Conservation (phyloP, 2,113 vertebrate species). For the Herpailurus yagouaroundi region DNA sequence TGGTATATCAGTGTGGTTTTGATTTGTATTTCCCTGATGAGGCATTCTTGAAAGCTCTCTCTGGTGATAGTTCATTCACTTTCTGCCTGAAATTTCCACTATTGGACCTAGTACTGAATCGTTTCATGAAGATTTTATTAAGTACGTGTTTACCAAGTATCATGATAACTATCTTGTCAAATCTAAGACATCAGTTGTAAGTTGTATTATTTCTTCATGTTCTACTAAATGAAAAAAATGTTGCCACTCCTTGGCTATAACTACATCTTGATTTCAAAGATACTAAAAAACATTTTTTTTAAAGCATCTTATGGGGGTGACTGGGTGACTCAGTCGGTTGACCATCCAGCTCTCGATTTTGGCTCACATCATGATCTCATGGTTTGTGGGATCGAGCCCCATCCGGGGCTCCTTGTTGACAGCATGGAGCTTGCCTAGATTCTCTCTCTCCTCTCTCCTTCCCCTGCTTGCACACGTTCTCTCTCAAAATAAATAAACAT, state of each 20-base stretch:
- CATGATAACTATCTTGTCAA: background rate
- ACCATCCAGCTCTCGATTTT: too few species aligned
- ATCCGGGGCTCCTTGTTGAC: too few species aligned
- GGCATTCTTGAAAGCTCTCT: background rate
- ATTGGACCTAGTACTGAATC: background rate
- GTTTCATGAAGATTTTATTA: conserved; percentile 32
- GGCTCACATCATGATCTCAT: too few species aligned
- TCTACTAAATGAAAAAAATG: conserved; percentile 6
- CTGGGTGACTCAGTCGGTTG: too few species aligned
- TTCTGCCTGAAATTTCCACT: conserved; percentile 33
- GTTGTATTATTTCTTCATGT: background rate
- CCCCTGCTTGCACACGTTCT: too few species aligned
- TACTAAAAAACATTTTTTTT: background rate
- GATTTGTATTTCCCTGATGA: too few species aligned
- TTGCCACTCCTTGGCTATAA: background rate
- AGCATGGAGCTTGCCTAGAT: too few species aligned
- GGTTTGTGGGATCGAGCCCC: too few species aligned
- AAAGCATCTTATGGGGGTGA: background rate
- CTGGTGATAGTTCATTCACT: background rate
- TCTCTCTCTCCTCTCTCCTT: too few species aligned
- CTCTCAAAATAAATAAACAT: too few species aligned
- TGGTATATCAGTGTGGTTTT: too few species aligned
- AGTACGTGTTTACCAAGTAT: background rate
- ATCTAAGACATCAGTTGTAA: background rate
- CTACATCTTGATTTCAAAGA: background rate